Evolutionary conservation across 2,888 invertebrate genomes (phyloP).

Genomic region (Myopa testacea): DNA sequence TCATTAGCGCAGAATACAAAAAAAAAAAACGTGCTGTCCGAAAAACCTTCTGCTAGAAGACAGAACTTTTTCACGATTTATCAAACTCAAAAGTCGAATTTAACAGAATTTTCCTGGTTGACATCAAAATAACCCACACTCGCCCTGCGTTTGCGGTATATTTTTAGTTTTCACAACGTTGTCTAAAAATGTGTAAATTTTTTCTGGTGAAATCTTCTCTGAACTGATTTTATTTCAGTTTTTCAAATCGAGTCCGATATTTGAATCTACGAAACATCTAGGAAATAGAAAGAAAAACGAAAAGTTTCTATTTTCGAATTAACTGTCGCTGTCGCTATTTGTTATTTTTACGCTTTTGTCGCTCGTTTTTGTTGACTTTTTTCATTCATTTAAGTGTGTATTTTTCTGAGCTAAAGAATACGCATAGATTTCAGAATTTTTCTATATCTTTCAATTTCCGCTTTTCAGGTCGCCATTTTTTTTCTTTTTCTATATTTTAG

Average conservation of each 20-base stretch:
- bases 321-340: constrained; percentile 10
- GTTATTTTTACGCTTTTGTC: neutral
- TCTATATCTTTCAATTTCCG: constrained; percentile 21
- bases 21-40: no score
- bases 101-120: neutral
- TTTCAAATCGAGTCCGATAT: constrained; percentile 1
- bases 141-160: neutral
- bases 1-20: no score
- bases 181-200: neutral
- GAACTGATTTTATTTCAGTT: neutral
- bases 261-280: neutral
- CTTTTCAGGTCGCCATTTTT: constrained; percentile 7
- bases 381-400: neutral
- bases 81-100: neutral
- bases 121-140: neutral
- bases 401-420: neutral
- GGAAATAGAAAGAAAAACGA: neutral
- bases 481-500: neutral
- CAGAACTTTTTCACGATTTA: no score
- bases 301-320: neutral
- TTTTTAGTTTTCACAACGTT: constrained; percentile 9
- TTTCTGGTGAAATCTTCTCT: neutral
- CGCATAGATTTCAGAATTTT: neutral
- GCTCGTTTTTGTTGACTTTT: neutral
- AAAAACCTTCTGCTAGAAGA: no score